phyloP scores from a whole-genome alignment of 2,888 invertebrate genomes.

The Drosophila greeni region DNA sequence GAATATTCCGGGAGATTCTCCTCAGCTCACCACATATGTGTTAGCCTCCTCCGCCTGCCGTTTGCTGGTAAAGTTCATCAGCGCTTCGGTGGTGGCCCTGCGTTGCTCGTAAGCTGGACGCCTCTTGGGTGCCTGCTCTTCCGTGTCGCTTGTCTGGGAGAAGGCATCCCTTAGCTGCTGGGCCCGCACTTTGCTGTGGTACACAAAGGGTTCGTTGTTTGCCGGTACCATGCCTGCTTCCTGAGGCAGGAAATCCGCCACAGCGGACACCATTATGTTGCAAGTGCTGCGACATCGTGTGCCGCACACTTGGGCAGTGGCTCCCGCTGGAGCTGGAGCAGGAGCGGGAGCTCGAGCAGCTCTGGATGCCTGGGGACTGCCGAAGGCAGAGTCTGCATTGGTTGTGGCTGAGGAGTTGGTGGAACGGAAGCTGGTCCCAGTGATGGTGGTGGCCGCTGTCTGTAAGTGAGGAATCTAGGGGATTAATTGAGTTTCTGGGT shows the following conservation, averaged over 20 bases:
- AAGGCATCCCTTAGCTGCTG: conserved; percentile 78
- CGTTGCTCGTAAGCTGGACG: conserved; percentile 72
- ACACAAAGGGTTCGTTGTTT: conserved; percentile 74
- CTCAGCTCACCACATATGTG: conserved; percentile 72
- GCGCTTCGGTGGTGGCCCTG: conserved; percentile 71
- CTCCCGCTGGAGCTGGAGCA: conserved; percentile 27
- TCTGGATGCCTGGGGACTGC: conserved; percentile 79
- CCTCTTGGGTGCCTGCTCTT: conserved; percentile 67
- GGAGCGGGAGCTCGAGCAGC: conserved; percentile 10
- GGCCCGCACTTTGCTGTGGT: conserved; percentile 76
- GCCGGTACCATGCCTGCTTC: conserved; percentile 31
- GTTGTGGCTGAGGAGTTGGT: conserved; percentile 77
- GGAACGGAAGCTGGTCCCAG: conserved; percentile 76
- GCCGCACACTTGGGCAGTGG: conserved; percentile 67
- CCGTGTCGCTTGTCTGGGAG: conserved; percentile 78
- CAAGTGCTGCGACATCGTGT: conserved; percentile 83
- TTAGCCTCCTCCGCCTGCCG: conserved; percentile 76
- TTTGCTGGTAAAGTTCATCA: conserved; percentile 59
- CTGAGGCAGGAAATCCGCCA: conserved; percentile 69
- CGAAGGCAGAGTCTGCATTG: conserved; percentile 78
- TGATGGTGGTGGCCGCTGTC: conserved; percentile 48
- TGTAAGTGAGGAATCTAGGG: background rate
- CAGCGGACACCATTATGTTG: conserved; percentile 83
- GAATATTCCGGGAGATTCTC: background rate
- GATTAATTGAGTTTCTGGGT: background rate